Conservation (phyloP, 2,797 vertebrate genomes). For the Mormyrus proboscirostris region DNA sequence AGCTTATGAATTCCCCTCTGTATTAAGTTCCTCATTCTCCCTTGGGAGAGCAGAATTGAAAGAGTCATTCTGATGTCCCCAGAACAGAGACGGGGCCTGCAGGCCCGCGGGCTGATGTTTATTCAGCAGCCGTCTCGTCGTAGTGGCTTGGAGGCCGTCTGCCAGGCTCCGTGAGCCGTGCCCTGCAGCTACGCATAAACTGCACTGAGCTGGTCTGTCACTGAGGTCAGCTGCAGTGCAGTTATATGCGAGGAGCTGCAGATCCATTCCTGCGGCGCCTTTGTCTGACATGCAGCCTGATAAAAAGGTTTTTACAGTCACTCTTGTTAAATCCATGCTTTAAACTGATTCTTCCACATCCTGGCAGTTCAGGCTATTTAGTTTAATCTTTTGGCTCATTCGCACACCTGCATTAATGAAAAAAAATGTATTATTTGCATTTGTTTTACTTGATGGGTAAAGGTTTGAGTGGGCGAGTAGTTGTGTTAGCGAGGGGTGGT, state of each 20-base stretch:
- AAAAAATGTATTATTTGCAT: neutral
- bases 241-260: neutral
- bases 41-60: constrained; percentile 7
- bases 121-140: constrained; percentile 26
- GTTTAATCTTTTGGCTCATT: neutral
- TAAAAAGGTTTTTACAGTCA: neutral
- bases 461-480: neutral
- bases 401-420: neutral
- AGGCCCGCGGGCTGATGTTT: constrained; percentile 13
- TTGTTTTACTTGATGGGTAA: neutral
- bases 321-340: neutral
- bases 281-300: neutral
- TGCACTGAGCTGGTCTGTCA: neutral
- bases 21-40: constrained; percentile 7
- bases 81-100: neutral
- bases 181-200: neutral
- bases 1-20: neutral
- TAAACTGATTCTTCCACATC: neutral
- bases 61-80: neutral
- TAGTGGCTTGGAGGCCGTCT: constrained; percentile 13
- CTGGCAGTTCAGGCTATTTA: neutral
- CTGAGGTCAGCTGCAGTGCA: neutral
- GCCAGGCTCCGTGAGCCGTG: neutral
- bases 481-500: neutral
- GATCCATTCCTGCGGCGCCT: neutral